These are phyloP conservation scores for Isurus oxyrinchus DNA, from an alignment of 2,113 vertebrate genomes.

Conservation along the genomic window DNA sequence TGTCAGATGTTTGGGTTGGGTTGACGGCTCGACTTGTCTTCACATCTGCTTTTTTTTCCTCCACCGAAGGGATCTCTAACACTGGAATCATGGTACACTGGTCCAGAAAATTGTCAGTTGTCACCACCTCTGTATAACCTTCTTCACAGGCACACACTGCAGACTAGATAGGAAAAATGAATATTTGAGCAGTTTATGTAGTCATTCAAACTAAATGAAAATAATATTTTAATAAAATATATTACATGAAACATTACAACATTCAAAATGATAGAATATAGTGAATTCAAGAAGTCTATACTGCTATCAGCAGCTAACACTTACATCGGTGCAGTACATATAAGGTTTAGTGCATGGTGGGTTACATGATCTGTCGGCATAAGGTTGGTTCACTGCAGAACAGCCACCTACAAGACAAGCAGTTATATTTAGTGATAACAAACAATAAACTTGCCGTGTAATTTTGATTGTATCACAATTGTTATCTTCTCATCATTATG, in stretches of 20 bases:
- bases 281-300: background rate
- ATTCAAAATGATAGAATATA: background rate
- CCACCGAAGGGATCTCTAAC: conserved; percentile 80
- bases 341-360: conserved; percentile 79
- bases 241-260: background rate
- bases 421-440: background rate
- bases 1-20: conserved; percentile 72
- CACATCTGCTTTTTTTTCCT: conserved; percentile 80
- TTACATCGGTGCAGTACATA: conserved; percentile 86
- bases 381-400: conserved; percentile 66
- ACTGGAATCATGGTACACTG: conserved; percentile 86
- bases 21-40: conserved; percentile 90
- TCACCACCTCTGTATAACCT: conserved; percentile 87
- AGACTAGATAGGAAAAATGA: conserved; percentile 60
- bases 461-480: background rate
- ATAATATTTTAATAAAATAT: conserved; percentile 38
- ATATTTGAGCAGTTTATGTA: background rate
- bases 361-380: conserved; percentile 79
- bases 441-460: background rate
- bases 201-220: background rate
- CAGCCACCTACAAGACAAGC: conserved; percentile 76
- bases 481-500: background rate
- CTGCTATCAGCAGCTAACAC: conserved; percentile 41
- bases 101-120: conserved; percentile 72
- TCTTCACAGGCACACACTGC: conserved; percentile 80